Evolutionary conservation across 1,140 invertebrate species (phyloP).

Genomic region (Reticulitermes speratus): DNA sequence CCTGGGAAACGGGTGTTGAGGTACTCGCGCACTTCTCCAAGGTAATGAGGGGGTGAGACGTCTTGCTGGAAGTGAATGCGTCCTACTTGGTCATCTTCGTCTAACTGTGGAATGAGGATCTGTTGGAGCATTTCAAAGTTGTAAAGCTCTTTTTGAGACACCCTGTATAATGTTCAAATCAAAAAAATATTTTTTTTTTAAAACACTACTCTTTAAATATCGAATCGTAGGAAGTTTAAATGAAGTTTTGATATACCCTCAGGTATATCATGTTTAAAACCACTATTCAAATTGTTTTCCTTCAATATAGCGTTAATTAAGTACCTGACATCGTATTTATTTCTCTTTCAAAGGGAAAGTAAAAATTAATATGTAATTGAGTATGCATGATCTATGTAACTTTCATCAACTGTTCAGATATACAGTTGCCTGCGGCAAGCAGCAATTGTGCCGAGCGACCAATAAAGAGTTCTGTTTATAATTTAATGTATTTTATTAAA

Average conservation of each 20-base stretch:
- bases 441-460: neutral
- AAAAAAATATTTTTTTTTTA: neutral
- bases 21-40: too few species aligned
- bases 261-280: neutral
- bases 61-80: too few species aligned
- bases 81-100: too few species aligned
- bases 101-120: too few species aligned
- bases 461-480: neutral
- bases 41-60: too few species aligned
- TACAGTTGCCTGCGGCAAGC: neutral
- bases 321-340: neutral
- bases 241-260: neutral
- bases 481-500: neutral
- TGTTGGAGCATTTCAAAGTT: too few species aligned
- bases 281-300: neutral
- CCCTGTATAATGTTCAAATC: neutral
- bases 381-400: neutral
- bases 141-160: too few species aligned
- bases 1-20: too few species aligned
- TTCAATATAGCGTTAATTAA: neutral
- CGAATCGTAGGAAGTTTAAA: neutral
- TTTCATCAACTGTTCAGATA: neutral
- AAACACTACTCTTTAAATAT: neutral
- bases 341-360: neutral
- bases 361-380: neutral